Evolutionary conservation across 2,888 invertebrate species (phyloP).

Genomic region (Cephus spinipes): DNA sequence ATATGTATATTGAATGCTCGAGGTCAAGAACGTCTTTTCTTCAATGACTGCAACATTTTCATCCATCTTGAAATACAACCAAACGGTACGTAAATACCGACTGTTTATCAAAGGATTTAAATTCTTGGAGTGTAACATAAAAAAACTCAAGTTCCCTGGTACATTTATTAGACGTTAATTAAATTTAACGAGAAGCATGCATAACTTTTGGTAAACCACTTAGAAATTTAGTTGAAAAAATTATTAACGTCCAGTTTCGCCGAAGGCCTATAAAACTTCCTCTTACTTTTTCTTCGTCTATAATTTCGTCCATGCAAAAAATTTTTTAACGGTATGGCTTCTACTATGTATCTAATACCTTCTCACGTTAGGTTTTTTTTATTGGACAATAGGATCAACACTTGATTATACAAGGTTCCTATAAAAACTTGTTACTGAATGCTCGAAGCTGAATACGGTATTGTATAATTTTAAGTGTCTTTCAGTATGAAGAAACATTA

Average conservation of each 20-base stretch:
- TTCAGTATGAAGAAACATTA: neutral
- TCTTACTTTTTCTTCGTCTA: neutral
- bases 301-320: neutral
- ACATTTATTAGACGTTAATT: neutral
- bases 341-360: neutral
- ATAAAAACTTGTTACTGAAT: neutral
- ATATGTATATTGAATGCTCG: neutral
- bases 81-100: neutral
- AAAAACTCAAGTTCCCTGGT: neutral
- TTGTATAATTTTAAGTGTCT: neutral
- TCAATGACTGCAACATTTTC: neutral
- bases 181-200: neutral
- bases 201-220: neutral
- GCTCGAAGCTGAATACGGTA: neutral
- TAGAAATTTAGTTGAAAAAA: neutral
- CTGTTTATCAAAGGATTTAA: neutral
- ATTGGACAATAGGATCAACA: neutral
- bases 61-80: neutral
- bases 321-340: fast-evolving
- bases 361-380: neutral
- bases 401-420: neutral
- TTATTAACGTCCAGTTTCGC: neutral
- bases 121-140: neutral
- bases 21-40: neutral
- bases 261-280: neutral